Evolutionary conservation across 1,140 invertebrate genomes (phyloP), one percentile per base, ranked within the genome.

Genomic region (Venturia canescens): DNA sequence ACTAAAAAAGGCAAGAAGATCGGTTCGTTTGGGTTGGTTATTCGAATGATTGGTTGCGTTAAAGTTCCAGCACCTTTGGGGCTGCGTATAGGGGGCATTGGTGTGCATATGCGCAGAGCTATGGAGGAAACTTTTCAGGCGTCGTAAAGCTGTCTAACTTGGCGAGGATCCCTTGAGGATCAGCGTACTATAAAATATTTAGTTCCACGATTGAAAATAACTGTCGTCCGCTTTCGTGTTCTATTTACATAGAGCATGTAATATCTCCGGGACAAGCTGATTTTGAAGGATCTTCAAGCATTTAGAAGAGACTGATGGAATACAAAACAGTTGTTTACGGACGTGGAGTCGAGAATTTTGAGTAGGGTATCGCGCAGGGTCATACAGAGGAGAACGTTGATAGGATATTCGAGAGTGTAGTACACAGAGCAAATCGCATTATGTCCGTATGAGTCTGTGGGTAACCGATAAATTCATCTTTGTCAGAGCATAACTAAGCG

Each of bases 161-260:
- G 71, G 21, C 44, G n/a, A 31, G 29, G 3, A 74, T 74, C 16
- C 21, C 71, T 23, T 3, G 48, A 74, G 66, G n/a, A 9, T 63
- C 38, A 6, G 34, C 7, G 38, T 6, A 0, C 26, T 44, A 18
- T 53, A 29, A 44, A 74, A 74, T 74, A 74, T 74, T 74, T 15
- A 74, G 71, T 29, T 53, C 26, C 15, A 53, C 27, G 71, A 74
- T 74, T 74, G 48, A 74, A 74, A 74, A 74, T 50, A 74, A 74
- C 26, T 74, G 71, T 74, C 48, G 13, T 74, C 66, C 29, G 27
- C 66, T 31, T 69, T 69, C 18, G 29, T 31, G 29, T 31, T 31
- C 66, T 69, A 7, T 44, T 11, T 44, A 4, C n/a, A 31, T n/a
- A 29, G 13, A 1, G 66, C n/a, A 31, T 69, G 15, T 53, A 53